Evolutionary conservation across 2,888 invertebrate genomes (phyloP).

Genomic region (Dione juno): DNA sequence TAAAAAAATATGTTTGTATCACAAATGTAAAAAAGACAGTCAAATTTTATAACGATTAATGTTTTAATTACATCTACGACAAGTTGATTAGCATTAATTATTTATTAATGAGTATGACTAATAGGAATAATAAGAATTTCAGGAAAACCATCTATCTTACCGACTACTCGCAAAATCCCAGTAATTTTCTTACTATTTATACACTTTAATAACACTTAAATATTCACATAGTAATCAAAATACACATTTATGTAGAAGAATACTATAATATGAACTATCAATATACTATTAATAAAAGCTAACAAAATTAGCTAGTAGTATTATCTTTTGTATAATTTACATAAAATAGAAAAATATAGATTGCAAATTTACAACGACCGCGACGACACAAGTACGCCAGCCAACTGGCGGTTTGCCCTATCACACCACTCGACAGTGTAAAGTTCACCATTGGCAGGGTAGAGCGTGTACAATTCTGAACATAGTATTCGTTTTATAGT

Average conservation of each 20-base stretch:
- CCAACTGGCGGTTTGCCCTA: conserved; percentile 81
- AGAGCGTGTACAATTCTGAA: conserved; percentile 35
- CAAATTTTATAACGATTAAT: background rate
- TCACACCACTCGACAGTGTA: conserved; percentile 68
- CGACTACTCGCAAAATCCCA: conserved; percentile 30
- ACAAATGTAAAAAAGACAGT: background rate
- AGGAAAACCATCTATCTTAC: conserved; percentile 41
- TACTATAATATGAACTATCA: no score
- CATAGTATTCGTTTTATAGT: conserved; percentile 34
- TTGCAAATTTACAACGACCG: conserved; percentile 46
- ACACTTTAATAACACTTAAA: conserved; percentile 26
- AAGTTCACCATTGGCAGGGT: conserved; percentile 68
- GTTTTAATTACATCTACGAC: background rate
- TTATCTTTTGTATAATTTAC: background rate
- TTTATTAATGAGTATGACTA: background rate
- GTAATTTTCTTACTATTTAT: conserved; percentile 13
- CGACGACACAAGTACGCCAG: conserved; percentile 64
- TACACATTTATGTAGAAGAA: background rate
- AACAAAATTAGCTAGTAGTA: no score
- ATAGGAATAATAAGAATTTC: conserved; percentile 18
- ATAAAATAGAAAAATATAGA: conserved; percentile 31
- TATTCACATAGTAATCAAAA: conserved; percentile 22
- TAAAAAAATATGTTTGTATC: background rate
- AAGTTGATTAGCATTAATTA: background rate
- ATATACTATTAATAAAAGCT: background rate